phyloP scores from a whole-genome alignment of 2,113 vertebrate genomes.

The Agelaius tricolor region DNA sequence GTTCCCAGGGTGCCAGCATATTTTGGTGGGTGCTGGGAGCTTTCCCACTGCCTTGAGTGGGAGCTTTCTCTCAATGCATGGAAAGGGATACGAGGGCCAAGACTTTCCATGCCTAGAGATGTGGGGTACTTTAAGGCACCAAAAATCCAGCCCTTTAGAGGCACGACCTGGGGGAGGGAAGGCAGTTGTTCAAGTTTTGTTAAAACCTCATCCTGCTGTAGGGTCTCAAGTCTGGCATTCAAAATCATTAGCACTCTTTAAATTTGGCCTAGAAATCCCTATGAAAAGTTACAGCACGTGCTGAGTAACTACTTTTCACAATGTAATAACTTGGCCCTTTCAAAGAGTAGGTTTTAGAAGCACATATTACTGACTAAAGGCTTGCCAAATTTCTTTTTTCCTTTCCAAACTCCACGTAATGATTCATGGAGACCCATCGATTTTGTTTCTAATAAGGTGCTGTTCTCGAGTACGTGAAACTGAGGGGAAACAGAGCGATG shows the following conservation, averaged over 20 bases:
- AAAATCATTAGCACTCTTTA: conserved; percentile 59
- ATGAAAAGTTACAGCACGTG: conserved; percentile 55
- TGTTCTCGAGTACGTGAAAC: neutral
- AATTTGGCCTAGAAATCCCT: conserved; percentile 53
- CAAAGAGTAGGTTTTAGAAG: conserved; percentile 44
- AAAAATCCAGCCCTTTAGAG: neutral
- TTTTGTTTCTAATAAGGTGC: conserved; percentile 55
- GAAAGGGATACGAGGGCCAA: neutral
- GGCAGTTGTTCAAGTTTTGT: conserved; percentile 16
- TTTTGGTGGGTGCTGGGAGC: neutral
- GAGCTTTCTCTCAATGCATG: neutral
- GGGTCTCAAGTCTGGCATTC: conserved; percentile 45
- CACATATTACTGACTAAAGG: conserved; percentile 13
- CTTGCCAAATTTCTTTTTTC: conserved; percentile 58
- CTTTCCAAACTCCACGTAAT: conserved; percentile 19
- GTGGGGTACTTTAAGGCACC: neutral
- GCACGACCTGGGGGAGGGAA: neutral
- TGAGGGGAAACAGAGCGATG: neutral
- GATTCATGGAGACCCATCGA: conserved; percentile 25
- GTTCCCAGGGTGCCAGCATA: neutral
- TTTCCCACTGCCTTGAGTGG: neutral
- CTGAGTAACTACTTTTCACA: conserved; percentile 64
- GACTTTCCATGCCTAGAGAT: neutral
- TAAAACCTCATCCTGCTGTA: conserved; percentile 51
- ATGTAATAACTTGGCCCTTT: conserved; percentile 48